phyloP scores from a whole-genome alignment of 2,888 invertebrate genomes.

The Eristalinus aeneus region DNA sequence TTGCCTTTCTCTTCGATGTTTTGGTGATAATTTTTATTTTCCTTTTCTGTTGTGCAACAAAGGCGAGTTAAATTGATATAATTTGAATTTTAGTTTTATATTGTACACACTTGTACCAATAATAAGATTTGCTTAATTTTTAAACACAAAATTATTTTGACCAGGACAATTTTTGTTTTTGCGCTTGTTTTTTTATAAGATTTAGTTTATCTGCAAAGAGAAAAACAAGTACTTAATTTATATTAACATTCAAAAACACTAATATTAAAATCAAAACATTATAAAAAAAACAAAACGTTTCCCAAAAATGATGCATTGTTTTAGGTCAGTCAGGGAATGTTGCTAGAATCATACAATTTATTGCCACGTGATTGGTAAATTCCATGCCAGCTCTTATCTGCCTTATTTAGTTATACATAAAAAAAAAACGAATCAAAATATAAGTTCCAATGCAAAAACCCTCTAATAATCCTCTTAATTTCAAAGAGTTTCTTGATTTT shows the following conservation, averaged over 20 bases:
- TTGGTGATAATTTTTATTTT: neutral
- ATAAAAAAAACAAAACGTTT: no score
- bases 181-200: neutral
- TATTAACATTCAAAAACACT: no score
- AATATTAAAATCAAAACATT: neutral
- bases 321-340: no score
- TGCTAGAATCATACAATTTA: no score
- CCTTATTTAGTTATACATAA: no score
- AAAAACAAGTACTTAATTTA: no score
- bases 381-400: no score
- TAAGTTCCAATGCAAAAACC: neutral
- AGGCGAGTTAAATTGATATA: neutral
- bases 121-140: neutral
- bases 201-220: neutral
- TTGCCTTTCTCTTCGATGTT: conserved; percentile 56
- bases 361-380: no score
- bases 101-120: neutral
- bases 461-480: neutral
- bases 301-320: no score
- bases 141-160: neutral
- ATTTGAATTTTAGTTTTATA: neutral
- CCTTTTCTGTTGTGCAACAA: neutral
- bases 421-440: no score
- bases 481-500: neutral
- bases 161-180: neutral